These are phyloP conservation scores for Fabriciana adippe DNA, from an alignment of 2,888 invertebrate species.

Conservation along the genomic window DNA sequence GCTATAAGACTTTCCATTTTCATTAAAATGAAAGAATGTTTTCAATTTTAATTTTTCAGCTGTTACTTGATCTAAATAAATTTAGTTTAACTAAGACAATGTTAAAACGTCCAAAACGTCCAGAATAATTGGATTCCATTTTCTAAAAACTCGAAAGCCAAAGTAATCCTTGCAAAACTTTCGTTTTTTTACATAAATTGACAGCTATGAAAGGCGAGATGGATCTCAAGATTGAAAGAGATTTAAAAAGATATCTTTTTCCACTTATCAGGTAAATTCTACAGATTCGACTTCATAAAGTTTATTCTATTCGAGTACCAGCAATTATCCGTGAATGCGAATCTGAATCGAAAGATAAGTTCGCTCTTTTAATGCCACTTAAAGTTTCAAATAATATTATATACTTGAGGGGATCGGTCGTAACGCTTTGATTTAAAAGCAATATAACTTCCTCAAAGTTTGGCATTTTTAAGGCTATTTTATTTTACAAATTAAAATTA, in stretches of 20 bases:
- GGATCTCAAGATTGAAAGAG: constrained; percentile 48
- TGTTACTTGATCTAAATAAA: constrained; percentile 34
- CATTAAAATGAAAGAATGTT: constrained; percentile 26
- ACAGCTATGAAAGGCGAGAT: constrained; percentile 49
- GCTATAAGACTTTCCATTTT: constrained; percentile 8
- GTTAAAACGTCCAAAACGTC: constrained; percentile 39
- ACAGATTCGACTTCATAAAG: constrained; percentile 42
- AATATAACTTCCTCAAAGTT: constrained; percentile 15
- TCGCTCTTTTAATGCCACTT: constrained; percentile 36
- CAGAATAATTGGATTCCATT: constrained; percentile 43
- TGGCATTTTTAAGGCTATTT: not conserved
- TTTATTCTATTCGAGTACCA: constrained; percentile 39
- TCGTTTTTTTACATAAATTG: constrained; percentile 50
- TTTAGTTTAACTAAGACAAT: constrained; percentile 38
- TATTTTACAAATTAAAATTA: no score
- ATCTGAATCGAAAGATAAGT: constrained; percentile 31
- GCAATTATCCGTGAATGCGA: constrained; percentile 39
- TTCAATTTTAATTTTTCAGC: constrained; percentile 32
- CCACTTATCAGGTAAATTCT: constrained; percentile 45
- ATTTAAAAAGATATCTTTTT: constrained; percentile 48
- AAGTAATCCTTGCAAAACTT: constrained; percentile 47
- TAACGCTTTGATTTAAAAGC: constrained; percentile 16
- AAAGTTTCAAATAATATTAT: constrained; percentile 36
- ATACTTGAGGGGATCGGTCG: constrained; percentile 26
- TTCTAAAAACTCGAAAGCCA: constrained; percentile 44